These are phyloP conservation scores for Campopleginae sp. DNA, from an alignment of 2,888 invertebrate species.

Conservation along the genomic window DNA sequence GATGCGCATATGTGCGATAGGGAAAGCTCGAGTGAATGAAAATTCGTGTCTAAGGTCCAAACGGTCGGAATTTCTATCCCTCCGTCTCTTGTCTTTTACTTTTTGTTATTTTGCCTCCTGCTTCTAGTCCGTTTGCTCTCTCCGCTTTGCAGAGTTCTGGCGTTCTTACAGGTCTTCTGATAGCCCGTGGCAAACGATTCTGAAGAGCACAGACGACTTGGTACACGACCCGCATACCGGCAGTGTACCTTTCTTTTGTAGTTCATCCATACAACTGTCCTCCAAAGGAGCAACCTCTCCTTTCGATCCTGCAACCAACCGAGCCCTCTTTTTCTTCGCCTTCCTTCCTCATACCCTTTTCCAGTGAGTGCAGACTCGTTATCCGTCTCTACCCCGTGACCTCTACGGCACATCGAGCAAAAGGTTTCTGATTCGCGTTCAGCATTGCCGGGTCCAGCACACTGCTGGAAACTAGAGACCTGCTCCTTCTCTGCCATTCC, in stretches of 20 bases:
- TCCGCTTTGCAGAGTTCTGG: slow-evolving; percentile 15
- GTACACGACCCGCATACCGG: slow-evolving; percentile 76
- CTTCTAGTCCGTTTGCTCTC: neutral
- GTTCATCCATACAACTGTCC: slow-evolving; percentile 63
- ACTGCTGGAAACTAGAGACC: slow-evolving; percentile 66
- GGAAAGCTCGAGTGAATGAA: slow-evolving; percentile 20
- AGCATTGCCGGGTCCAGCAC: slow-evolving; percentile 33
- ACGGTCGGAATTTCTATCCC: slow-evolving; percentile 11
- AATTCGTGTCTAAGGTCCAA: slow-evolving; percentile 32
- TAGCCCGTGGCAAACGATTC: slow-evolving; percentile 56
- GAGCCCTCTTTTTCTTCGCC: slow-evolving; percentile 17
- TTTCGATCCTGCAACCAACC: slow-evolving; percentile 24
- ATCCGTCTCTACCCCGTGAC: slow-evolving; percentile 60
- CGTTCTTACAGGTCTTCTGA: slow-evolving; percentile 38
- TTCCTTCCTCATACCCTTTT: slow-evolving; percentile 24
- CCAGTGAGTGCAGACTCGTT: slow-evolving; percentile 57
- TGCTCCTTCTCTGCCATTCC: slow-evolving; percentile 20
- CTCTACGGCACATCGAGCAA: slow-evolving; percentile 67
- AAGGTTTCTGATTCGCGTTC: slow-evolving; percentile 64
- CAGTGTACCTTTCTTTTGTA: slow-evolving; percentile 50
- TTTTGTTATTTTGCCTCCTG: slow-evolving; percentile 23
- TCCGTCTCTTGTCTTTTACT: slow-evolving; percentile 29
- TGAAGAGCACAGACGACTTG: slow-evolving; percentile 41
- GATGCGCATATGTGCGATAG: neutral
- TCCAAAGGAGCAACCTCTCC: slow-evolving; percentile 32